Percentiles rank a stretch among this genome's conserved stretches.
phyloP scores from a whole-genome alignment of 1,140 invertebrate genomes.

The Subanguina moxae region DNA sequence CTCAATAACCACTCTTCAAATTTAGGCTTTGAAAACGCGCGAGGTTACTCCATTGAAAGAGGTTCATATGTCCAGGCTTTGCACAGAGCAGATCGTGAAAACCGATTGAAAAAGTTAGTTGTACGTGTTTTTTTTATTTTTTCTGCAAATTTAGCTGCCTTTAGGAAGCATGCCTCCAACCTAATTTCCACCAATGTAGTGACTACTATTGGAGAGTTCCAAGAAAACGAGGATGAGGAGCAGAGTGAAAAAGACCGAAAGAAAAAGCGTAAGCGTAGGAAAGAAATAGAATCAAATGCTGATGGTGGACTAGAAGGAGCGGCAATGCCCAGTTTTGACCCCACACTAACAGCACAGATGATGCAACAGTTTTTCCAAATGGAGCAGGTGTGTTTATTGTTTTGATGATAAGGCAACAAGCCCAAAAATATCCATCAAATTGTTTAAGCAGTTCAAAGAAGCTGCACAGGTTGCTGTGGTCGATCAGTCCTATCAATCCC shows the following conservation, averaged over 20 bases:
- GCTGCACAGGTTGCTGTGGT: conserved; percentile 12
- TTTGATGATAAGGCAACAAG: too few relatives aligned
- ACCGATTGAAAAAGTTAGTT: conserved; percentile 18
- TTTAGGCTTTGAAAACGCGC: conserved; percentile 61
- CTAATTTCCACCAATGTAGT: conserved; percentile 3
- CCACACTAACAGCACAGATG: conserved; percentile 30
- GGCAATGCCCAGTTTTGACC: conserved; percentile 24
- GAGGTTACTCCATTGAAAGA: conserved; percentile 63
- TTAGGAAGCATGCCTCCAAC: neutral
- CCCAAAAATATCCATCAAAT: neutral
- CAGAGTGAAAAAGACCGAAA: conserved; percentile 43
- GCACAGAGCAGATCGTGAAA: conserved; percentile 48
- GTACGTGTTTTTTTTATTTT: conserved; percentile 21
- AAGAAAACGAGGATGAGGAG: conserved; percentile 28
- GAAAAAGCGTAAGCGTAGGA: conserved; percentile 42
- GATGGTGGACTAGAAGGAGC: neutral
- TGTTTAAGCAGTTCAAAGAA: conserved; percentile 34
- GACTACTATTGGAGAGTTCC: conserved; percentile 9
- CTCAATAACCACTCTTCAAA: conserved; percentile 63
- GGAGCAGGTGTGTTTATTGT: conserved; percentile 23
- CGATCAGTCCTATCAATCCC: conserved; percentile 2
- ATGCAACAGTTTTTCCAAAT: conserved; percentile 39
- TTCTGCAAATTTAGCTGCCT: neutral
- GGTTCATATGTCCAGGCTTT: conserved; percentile 61
- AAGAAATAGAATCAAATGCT: conserved; percentile 13